These are phyloP conservation scores for Margarornis squamiger DNA, from an alignment of 2,797 vertebrate species.

Conservation along the genomic window DNA sequence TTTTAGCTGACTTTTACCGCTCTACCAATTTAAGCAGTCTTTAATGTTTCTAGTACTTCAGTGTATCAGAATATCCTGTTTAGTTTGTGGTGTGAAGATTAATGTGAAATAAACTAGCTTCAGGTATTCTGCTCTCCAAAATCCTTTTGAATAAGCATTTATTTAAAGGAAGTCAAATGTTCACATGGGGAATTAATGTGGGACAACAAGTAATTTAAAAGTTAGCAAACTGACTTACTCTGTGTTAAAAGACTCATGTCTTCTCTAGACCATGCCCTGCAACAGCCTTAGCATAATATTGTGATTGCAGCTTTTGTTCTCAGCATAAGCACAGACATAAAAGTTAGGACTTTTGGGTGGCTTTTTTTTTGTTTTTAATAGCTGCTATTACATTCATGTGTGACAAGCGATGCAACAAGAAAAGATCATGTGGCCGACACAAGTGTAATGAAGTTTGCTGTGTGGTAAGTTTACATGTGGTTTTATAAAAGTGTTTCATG, in stretches of 20 bases:
- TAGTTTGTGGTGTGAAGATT: background rate
- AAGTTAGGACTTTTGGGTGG: background rate
- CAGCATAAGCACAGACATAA: background rate
- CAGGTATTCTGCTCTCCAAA: background rate
- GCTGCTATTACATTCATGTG: conserved; percentile 90
- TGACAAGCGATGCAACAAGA: conserved; percentile 94
- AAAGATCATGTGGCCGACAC: conserved; percentile 92
- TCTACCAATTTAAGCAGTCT: background rate
- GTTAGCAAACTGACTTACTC: background rate
- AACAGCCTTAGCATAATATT: background rate
- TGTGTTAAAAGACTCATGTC: background rate
- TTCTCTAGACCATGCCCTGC: background rate
- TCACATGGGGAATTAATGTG: background rate
- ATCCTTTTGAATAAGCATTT: background rate
- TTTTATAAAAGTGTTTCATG: background rate
- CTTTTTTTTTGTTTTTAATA: conserved; percentile 50
- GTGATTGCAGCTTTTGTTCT: background rate
- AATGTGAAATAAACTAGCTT: background rate
- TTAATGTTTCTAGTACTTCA: background rate
- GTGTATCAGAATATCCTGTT: background rate
- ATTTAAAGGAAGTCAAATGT: background rate
- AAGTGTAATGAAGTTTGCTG: conserved; percentile 96
- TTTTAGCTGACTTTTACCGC: background rate
- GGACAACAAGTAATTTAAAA: background rate
- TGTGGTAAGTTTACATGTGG: conserved; percentile 82